Base-by-base conservation (phyloP, 1,140 invertebrate species). In the Cotesia vestalis region DNA sequence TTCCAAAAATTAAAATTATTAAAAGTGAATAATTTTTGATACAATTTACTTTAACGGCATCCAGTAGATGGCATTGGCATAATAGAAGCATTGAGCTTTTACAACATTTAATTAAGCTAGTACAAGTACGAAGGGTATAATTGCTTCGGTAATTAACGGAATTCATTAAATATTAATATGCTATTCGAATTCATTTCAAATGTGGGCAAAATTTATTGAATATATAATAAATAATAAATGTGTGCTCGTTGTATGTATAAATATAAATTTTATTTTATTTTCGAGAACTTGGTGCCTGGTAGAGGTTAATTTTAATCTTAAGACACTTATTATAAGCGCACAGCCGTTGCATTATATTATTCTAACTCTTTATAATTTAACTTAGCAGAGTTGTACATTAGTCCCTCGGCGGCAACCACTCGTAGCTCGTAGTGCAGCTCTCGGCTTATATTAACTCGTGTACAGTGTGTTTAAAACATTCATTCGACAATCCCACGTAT, bases 141-240 rank as follows among this genome's bases (percentile, higher is more conserved):
- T 84, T 81, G 81, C 79, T 72, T 73, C 75, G 68, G 78, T 80
- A 84, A 85, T 86, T 85, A 85, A 78, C 71, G 70, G 64, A 75
- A 75, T 67, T 76, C 78, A 80, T 80, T 85, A 79, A 81, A 84
- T 85, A 85, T 85, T 86, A 83, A 85, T 85, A 80, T 81, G 77
- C 81, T 81, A 85, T 85, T 85, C 82, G 81, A 85, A 85, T 83
- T 84, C 77, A 84, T 85, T 85, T 69, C 84, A 75, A 82, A 83
- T 84, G 77, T 75, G 78, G 79, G 83, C 82, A 80, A 82, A 83
- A 85, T 85, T 85, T 79, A 86, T 86, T 84, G 79, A 84, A 82
- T 82, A 78, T 79, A 82, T 83, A 84, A 83, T 84, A 80, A 80
- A 82, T 75, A 64, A 66, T 70, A 36, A 52, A 51, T 60, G 35